Conservation (phyloP, 2,797 vertebrate species). For the Channa striata region DNA sequence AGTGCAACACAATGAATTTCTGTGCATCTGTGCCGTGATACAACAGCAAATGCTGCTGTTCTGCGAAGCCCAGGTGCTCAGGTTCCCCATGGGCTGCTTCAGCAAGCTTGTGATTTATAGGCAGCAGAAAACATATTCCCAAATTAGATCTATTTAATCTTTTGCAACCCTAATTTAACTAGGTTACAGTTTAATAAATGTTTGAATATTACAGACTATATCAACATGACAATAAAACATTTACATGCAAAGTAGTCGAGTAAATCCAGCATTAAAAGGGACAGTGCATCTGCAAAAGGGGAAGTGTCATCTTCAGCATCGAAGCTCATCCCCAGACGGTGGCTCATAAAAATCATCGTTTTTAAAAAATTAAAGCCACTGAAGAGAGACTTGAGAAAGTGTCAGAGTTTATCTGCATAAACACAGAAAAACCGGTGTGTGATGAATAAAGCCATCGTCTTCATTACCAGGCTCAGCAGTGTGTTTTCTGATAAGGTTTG, state of each 20-base stretch:
- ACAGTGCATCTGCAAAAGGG: background rate
- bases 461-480: too few species aligned
- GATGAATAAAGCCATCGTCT: background rate
- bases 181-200: background rate
- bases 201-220: background rate
- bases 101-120: background rate
- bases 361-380: background rate
- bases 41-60: background rate
- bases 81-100: background rate
- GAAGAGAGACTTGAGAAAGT: background rate
- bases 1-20: conserved; percentile 8
- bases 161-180: background rate
- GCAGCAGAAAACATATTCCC: too few species aligned
- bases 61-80: background rate
- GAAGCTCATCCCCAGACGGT: background rate
- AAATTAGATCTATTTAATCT: too few species aligned
- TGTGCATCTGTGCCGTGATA: conserved; percentile 13
- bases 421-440: background rate
- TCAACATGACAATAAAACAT: too few species aligned
- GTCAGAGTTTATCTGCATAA: background rate
- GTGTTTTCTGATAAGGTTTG: too few species aligned
- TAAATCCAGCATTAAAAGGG: too few species aligned
- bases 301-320: background rate
- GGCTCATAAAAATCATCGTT: background rate
- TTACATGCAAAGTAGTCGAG: too few species aligned